These are phyloP conservation scores for Echeneis naucrates DNA, from an alignment of 2,797 vertebrate species.

Conservation along the genomic window DNA sequence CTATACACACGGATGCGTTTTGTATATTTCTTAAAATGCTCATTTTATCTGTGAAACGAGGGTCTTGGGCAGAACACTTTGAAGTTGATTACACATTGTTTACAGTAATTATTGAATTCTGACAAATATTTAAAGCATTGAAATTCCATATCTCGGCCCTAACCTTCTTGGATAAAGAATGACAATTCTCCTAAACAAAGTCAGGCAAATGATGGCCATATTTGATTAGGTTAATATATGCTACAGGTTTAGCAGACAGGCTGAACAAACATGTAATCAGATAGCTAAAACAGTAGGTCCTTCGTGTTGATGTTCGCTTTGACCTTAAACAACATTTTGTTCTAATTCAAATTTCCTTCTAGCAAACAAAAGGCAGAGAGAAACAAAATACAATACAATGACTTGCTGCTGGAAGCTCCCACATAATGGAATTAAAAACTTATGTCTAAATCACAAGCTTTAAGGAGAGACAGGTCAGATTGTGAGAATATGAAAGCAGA, in stretches of 20 bases:
- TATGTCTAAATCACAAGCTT: constrained; percentile 75
- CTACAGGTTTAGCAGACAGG: constrained; percentile 77
- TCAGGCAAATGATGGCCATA: constrained; percentile 70
- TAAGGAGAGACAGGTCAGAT: constrained; percentile 55
- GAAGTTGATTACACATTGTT: constrained; percentile 81
- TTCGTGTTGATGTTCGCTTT: constrained; percentile 63
- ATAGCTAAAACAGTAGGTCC: constrained; percentile 81
- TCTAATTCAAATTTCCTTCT: constrained; percentile 77
- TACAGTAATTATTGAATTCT: constrained; percentile 82
- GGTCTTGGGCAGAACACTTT: constrained; percentile 72
- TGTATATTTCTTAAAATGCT: constrained; percentile 72
- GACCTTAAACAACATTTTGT: constrained; percentile 81
- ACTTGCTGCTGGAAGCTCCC: constrained; percentile 76
- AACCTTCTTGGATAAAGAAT: constrained; percentile 70
- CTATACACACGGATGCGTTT: constrained; percentile 31
- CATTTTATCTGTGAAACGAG: constrained; percentile 74
- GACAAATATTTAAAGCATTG: constrained; percentile 82
- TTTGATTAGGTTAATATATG: constrained; percentile 78
- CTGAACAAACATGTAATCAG: constrained; percentile 81
- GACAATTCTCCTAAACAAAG: constrained; percentile 79
- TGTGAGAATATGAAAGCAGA: constrained; percentile 59
- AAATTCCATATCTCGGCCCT: constrained; percentile 80
- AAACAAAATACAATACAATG: constrained; percentile 78
- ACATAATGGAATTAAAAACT: constrained; percentile 80
- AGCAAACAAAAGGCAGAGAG: constrained; percentile 77